These are phyloP conservation scores for Cercocebus atys DNA, from an alignment of 2,113 vertebrate species.

Conservation along the genomic window DNA sequence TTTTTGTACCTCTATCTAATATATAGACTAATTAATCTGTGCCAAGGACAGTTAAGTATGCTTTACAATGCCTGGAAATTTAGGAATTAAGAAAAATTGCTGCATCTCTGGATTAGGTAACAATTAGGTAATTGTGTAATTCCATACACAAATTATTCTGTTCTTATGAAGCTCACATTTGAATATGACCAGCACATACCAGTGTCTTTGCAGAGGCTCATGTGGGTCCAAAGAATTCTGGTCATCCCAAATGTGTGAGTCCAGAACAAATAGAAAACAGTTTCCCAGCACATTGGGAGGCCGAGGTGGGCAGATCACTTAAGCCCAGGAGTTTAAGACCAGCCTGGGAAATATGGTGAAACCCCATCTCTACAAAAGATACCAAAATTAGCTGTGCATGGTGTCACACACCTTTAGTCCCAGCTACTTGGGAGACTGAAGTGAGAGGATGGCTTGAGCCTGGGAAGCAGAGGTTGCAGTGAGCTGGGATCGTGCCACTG, in stretches of 20 bases:
- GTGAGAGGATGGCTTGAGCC: too few relatives aligned
- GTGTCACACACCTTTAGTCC: too few relatives aligned
- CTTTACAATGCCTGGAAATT: neutral
- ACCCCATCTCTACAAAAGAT: too few relatives aligned
- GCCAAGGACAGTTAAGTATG: neutral
- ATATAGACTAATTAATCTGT: neutral
- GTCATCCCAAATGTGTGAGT: neutral
- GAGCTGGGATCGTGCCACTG: too few relatives aligned
- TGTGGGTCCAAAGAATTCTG: neutral
- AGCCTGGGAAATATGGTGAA: too few relatives aligned
- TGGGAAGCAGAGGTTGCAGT: too few relatives aligned
- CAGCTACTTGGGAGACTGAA: too few relatives aligned
- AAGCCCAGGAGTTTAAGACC: too few relatives aligned
- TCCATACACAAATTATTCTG: neutral
- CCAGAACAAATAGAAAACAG: neutral
- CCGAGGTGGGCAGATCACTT: too few relatives aligned
- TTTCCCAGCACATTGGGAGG: neutral
- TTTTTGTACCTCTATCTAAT: neutral
- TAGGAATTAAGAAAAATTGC: slow-evolving; percentile 9
- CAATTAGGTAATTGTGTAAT: neutral
- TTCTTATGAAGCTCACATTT: neutral
- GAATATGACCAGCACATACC: neutral
- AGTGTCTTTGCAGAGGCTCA: neutral
- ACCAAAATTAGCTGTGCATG: too few relatives aligned
- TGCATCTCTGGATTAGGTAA: neutral